Conservation (phyloP, 2,888 invertebrate genomes). For the Megamerina dolium region DNA sequence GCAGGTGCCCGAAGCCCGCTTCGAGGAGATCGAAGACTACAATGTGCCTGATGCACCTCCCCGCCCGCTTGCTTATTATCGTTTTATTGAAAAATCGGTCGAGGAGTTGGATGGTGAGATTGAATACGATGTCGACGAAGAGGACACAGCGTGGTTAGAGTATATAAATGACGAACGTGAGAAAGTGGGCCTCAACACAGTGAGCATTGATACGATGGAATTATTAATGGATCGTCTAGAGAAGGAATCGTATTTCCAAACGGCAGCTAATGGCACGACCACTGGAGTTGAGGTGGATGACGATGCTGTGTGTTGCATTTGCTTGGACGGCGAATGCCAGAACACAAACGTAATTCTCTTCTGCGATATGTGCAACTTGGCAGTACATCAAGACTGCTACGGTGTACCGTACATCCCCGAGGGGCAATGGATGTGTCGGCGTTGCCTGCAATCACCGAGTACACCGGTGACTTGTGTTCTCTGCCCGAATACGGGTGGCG, state of each 20-base stretch:
- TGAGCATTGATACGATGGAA: constrained; percentile 88
- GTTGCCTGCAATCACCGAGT: constrained; percentile 94
- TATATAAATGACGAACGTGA: constrained; percentile 80
- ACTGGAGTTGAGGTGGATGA: constrained; percentile 83
- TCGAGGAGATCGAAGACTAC: constrained; percentile 68
- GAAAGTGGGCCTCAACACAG: constrained; percentile 63
- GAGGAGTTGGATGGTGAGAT: constrained; percentile 91
- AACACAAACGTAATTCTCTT: constrained; percentile 98
- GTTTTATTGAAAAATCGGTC: constrained; percentile 89
- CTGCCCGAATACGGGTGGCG: constrained; percentile 96
- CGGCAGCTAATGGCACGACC: constrained; percentile 65
- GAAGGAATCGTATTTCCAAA: constrained; percentile 92
- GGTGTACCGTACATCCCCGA: constrained; percentile 93
- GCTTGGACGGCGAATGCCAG: constrained; percentile 97
- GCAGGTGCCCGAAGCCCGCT: constrained; percentile 65
- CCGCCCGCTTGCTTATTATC: constrained; percentile 81
- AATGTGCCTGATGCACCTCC: constrained; percentile 76
- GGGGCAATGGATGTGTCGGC: constrained; percentile 94
- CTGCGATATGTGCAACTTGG: constrained; percentile 99
- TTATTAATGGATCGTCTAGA: constrained; percentile 95
- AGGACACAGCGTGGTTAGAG: constrained; percentile 91
- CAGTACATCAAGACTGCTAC: constrained; percentile 98
- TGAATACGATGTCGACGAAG: constrained; percentile 98
- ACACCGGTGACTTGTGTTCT: constrained; percentile 94
- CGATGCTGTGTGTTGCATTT: constrained; percentile 98